These are phyloP conservation scores for Drosophila koepferae DNA, from an alignment of 2,888 invertebrate genomes.

Conservation along the genomic window DNA sequence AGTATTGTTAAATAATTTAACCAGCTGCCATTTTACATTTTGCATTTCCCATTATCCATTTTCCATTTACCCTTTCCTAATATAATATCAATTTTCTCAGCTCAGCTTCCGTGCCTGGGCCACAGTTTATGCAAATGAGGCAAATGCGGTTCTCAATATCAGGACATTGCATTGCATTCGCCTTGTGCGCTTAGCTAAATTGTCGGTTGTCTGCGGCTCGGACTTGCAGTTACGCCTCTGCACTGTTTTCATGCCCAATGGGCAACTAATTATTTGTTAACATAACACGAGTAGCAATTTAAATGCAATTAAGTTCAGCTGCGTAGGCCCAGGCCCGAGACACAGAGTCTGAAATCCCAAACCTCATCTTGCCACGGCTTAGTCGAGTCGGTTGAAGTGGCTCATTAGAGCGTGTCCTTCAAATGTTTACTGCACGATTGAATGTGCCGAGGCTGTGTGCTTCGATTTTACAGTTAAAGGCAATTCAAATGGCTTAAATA, in stretches of 20 bases:
- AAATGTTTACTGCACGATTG: constrained; percentile 52
- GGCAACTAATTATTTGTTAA: constrained; percentile 82
- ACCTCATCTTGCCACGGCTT: constrained; percentile 31
- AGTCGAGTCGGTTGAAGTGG: constrained; percentile 38
- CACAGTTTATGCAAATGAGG: constrained; percentile 71
- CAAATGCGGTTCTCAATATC: constrained; percentile 37
- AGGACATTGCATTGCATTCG: constrained; percentile 51
- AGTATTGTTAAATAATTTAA: constrained; percentile 16
- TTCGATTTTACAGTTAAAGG: constrained; percentile 19
- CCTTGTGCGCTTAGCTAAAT: constrained; percentile 59
- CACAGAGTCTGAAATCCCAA: neutral
- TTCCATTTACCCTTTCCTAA: constrained; percentile 5
- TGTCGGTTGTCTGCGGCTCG: constrained; percentile 35
- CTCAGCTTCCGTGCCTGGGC: constrained; percentile 19
- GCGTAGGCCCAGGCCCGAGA: constrained; percentile 32
- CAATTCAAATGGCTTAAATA: constrained; percentile 39
- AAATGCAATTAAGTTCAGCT: constrained; percentile 75
- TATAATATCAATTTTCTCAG: constrained; percentile 19
- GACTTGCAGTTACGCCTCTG: constrained; percentile 50
- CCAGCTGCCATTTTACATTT: constrained; percentile 12
- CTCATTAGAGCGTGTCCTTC: constrained; percentile 71
- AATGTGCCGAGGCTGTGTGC: constrained; percentile 42
- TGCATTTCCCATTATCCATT: constrained; percentile 16
- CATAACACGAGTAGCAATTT: constrained; percentile 82
- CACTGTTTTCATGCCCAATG: constrained; percentile 67